Evolutionary conservation across 2,888 invertebrate species (phyloP), one percentile per base, ranked within the genome.

Genomic region (Synanthedon vespiformis): DNA sequence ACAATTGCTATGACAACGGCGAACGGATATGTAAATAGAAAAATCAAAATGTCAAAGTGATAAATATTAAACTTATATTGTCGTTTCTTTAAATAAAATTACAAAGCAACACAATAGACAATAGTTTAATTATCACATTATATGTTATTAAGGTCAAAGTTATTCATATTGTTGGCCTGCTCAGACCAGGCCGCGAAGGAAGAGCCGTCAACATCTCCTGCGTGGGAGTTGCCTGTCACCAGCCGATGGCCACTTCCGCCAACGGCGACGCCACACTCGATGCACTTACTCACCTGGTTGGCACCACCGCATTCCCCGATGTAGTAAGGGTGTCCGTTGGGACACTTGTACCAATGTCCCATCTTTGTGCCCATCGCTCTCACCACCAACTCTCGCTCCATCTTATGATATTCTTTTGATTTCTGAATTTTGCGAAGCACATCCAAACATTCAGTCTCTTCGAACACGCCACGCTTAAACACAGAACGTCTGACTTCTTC

Each of bases 341-440:
- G 90, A 72, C 93, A 94, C 68, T 90, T 91, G 70, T 82, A 93
- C 93, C 93, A 94, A 63, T 90, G 90, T 0, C 92, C 92, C 50
- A 82, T 77, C 49, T 66, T 73, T 34, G 90, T 63, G 0, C 83
- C 88, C 57, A 92, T 83, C 0, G 91, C 92, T 61, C 69, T 62
- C 0, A 91, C 81, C 51, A 93, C 88, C 74, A 89, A 67, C 16
- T 70, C 63, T 47, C 86, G 76, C 65, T 44, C 44, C 44, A 44
- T 13, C 92, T 65, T 71, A 3, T 60, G 58, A 3, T 73, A 34
- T 10, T 34, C 34, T 34, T 34, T 6, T 10, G 34, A 34, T 12
- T 44, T 12, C 44, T 44, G 5, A 13, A 44, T n/a, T 14, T 3
- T 49, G 50, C 64, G 62, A 1, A 85, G 57, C 2, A 65, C 56